phyloP scores from a whole-genome alignment of 2,888 invertebrate species.

The Aphrophora alni region DNA sequence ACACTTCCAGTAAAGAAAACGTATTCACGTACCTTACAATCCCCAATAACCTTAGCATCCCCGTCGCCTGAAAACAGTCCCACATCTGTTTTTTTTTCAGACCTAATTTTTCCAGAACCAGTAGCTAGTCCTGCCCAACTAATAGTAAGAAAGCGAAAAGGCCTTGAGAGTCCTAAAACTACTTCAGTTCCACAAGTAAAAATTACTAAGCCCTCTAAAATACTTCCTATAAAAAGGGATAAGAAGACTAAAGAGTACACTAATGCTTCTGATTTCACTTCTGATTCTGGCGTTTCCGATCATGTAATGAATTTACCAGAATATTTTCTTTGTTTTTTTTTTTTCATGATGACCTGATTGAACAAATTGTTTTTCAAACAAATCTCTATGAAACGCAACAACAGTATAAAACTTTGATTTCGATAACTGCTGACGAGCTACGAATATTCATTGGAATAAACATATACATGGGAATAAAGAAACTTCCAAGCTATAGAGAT shows the following conservation, averaged over 20 bases:
- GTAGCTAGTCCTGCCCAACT: not conserved
- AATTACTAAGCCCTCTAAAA: not conserved
- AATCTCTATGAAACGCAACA: conserved; percentile 26
- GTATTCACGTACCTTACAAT: not conserved
- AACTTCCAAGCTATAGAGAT: not conserved
- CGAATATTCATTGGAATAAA: conserved; percentile 27
- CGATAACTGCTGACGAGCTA: conserved; percentile 25
- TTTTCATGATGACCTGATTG: not conserved
- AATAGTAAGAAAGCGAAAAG: not conserved
- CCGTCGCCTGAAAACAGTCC: not conserved
- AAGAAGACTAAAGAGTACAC: not conserved
- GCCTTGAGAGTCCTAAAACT: not conserved
- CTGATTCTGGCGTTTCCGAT: no score
- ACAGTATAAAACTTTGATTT: no score
- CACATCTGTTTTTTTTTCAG: not conserved
- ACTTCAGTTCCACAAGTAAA: not conserved
- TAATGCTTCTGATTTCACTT: no score
- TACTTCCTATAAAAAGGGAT: conserved; percentile 7
- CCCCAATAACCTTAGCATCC: conserved; percentile 6
- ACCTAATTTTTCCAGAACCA: not conserved
- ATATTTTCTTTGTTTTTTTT: no score
- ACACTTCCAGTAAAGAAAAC: not conserved
- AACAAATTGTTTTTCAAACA: conserved; percentile 15
- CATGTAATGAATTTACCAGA: no score
- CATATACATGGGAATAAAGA: not conserved